These are phyloP conservation scores for Tinamus major DNA, from an alignment of 2,797 vertebrate species.

Conservation along the genomic window DNA sequence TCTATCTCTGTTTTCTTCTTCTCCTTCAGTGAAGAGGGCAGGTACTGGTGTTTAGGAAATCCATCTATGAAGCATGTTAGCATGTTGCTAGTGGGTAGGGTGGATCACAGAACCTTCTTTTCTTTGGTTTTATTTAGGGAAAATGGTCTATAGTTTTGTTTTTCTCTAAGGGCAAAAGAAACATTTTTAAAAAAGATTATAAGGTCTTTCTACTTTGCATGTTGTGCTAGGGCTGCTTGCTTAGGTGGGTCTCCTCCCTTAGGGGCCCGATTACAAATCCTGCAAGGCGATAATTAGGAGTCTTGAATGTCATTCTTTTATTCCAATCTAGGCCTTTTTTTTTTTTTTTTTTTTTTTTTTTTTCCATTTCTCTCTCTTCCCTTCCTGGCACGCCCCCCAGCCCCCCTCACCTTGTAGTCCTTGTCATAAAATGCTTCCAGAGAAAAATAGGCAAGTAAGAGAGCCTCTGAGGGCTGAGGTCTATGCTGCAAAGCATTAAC, in stretches of 20 bases:
- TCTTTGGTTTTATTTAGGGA: fast-evolving
- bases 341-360: neutral
- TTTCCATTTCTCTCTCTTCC: too few relatives aligned
- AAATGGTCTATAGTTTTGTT: neutral
- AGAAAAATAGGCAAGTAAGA: neutral
- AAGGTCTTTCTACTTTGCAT: neutral
- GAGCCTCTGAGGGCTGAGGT: neutral
- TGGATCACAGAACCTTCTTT: neutral
- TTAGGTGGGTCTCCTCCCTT: neutral
- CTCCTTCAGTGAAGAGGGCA: neutral
- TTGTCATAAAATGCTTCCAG: neutral
- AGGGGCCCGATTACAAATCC: neutral
- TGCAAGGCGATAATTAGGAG: neutral
- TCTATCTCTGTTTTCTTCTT: neutral
- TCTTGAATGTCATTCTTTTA: slow-evolving; percentile 1
- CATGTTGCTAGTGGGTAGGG: neutral
- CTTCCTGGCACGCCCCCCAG: too few relatives aligned
- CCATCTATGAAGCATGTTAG: neutral
- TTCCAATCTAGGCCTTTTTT: neutral
- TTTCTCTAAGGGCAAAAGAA: neutral
- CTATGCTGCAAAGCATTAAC: slow-evolving; percentile 13
- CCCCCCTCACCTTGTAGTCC: neutral
- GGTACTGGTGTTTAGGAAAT: neutral
- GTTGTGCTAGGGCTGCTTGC: fast-evolving
- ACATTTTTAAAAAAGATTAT: neutral